Evolutionary conservation across 2,888 invertebrate genomes (phyloP).

Genomic region (Orchesella flavescens): DNA sequence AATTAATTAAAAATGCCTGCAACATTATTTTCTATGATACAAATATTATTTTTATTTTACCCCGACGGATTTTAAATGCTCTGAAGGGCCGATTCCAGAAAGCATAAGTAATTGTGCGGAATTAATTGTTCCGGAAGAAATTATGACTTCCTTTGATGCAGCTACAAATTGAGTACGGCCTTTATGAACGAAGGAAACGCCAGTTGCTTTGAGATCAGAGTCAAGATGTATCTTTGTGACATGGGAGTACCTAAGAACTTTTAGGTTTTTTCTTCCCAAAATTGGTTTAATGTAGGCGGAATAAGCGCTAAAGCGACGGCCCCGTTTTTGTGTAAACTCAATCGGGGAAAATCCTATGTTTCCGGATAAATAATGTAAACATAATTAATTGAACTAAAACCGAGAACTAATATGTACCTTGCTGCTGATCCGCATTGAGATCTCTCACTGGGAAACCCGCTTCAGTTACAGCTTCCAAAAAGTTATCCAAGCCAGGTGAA

Average conservation of each 20-base stretch:
- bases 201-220: slow-evolving; percentile 14
- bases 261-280: not conserved
- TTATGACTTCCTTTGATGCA: slow-evolving; percentile 31
- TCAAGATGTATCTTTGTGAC: slow-evolving; percentile 6
- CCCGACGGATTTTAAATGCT: not conserved
- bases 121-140: slow-evolving; percentile 29
- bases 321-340: too few relatives aligned
- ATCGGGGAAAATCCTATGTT: too few relatives aligned
- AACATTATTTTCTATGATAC: not conserved
- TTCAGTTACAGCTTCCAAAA: slow-evolving; percentile 20
- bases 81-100: slow-evolving; percentile 22
- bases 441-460: slow-evolving; percentile 11
- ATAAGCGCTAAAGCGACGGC: not conserved
- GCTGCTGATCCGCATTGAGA: slow-evolving; percentile 14
- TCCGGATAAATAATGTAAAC: too few relatives aligned
- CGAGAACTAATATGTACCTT: too few relatives aligned
- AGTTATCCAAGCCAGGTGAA: slow-evolving; percentile 5
- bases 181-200: slow-evolving; percentile 31
- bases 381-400: too few relatives aligned
- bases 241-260: not conserved
- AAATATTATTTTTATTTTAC: not conserved
- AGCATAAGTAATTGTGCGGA: slow-evolving; percentile 32
- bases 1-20: not conserved
- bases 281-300: not conserved
- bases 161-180: not conserved